Base-by-base conservation (phyloP, 1,140 invertebrate genomes). In the Thereuonema tuberculata region DNA sequence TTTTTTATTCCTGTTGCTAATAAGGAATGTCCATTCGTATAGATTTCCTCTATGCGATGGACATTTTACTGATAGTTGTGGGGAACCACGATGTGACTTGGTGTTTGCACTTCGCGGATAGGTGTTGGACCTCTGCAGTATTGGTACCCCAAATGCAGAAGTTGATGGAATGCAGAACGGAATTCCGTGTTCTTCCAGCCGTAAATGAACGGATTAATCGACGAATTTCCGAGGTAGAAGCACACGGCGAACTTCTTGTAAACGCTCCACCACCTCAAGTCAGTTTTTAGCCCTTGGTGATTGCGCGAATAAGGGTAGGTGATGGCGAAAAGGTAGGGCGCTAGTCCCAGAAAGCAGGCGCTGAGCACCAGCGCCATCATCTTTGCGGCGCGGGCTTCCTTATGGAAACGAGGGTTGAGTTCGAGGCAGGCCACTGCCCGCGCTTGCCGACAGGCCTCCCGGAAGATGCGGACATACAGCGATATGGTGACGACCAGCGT, bases 111-210 rank as follows among this genome's bases (percentile, higher is more conserved):
- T n/a, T n/a, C n/a, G n/a, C n/a, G n/a, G n/a, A n/a, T n/a, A n/a
- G n/a, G n/a, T n/a, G n/a, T n/a, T n/a, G n/a, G n/a, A n/a, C n/a
- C n/a, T n/a, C n/a, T n/a, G n/a, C n/a, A n/a, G n/a, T n/a, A n/a
- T n/a, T n/a, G n/a, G n/a, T n/a, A n/a, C n/a, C n/a, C n/a, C 37
- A 43, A 43, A 12, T n/a, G 48, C 5, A 64, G 21, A 9, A 64
- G 46, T 5, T 59, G 56, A 46, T 26, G 29, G 55, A 68, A 68
- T 23, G 64, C 63, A 1, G 26, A 14, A 5, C 66, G 58, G 43
- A 68, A 67, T 5, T 68, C 67, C 20, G 55, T 61, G 47, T 67
- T 68, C 57, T 68, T 68, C 66, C 66, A 68, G 12, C 66, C 67
- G 37, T 68, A 68, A 15, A 68, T 64, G 14, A 68, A 37, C 20